Base-by-base conservation (phyloP, 2,113 vertebrate species). In the Cricetomys ansorgei region DNA sequence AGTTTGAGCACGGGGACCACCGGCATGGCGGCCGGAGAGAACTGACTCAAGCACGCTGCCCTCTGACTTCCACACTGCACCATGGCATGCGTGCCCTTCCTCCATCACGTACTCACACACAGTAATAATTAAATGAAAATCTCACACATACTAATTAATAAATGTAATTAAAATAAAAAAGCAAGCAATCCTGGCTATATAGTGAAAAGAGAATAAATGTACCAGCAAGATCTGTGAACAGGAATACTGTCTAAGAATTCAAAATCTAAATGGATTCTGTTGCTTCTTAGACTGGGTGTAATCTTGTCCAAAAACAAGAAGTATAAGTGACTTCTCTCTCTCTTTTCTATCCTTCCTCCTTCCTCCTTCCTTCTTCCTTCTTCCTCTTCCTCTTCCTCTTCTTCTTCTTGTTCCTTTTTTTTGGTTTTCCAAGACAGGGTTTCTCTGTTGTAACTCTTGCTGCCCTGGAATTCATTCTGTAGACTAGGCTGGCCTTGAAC, bases 161-260 rank as follows among this genome's bases (percentile, higher is more conserved):
- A 25, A 27, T 27, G 34, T 29, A 50, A 34, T 31, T 53, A 79
- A 79, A 57, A 25, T 7, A 19, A 57, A 80, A n/a, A 77, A 34
- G 9, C 75, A 77, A 76, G 17, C 29, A 89, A 6, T 83, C 75
- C 53, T 80, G 70, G 23, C 64, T 92, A 31, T n/a, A 50, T 43
- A 92, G 88, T 79, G 69, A 91, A 89, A 92, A 48, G 25, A 34
- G 92, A 83, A 23, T 59, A 88, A 91, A 62, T 50, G 70, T 91
- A 86, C 15, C 6, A 45, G 53, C 1, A 10, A 93, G 81, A 67
- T 15, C 12, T 21, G 89, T 0, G 48, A 95, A 93, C 29, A 72
- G 5, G 11, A 95, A 55, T 27, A 40, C 6, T 72, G 21, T 84
- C 57, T 83, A 75, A 92, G 64, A 75, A 81, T 88, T 88, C 76